Percentiles rank a stretch among this genome's conserved stretches.
phyloP scores from a whole-genome alignment of 2,888 invertebrate species.

The Drosophila birchii region DNA sequence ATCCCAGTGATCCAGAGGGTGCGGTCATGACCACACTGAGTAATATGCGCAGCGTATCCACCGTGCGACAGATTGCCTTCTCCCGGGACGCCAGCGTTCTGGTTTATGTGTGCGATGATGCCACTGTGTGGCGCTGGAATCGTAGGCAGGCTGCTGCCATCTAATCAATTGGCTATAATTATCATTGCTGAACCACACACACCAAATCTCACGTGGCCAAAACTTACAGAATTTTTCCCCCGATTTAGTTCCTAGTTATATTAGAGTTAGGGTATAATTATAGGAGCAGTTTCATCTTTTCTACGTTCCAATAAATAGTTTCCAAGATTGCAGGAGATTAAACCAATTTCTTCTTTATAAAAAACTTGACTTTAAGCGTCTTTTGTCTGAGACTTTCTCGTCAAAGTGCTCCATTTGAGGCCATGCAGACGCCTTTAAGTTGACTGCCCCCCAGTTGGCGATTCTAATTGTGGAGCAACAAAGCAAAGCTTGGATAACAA shows the following conservation, averaged over 20 bases:
- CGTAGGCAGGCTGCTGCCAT: slow-evolving; percentile 62
- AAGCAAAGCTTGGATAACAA: slow-evolving; percentile 54
- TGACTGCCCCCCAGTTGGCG: slow-evolving; percentile 30
- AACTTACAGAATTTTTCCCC: slow-evolving; percentile 48
- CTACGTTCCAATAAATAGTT: slow-evolving; percentile 12
- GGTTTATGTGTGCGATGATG: slow-evolving; percentile 98
- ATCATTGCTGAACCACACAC: slow-evolving; percentile 48
- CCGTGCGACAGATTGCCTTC: slow-evolving; percentile 96
- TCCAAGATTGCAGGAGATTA: neutral
- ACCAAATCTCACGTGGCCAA: slow-evolving; percentile 77
- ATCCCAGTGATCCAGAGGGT: slow-evolving; percentile 92
- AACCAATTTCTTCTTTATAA: neutral
- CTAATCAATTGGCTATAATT: slow-evolving; percentile 15
- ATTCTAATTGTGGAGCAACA: slow-evolving; percentile 51
- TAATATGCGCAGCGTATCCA: slow-evolving; percentile 94
- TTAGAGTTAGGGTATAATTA: slow-evolving; percentile 11
- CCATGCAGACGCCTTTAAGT: slow-evolving; percentile 22
- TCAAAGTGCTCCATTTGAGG: slow-evolving; percentile 29
- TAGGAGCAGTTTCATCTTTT: neutral
- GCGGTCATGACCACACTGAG: slow-evolving; percentile 91
- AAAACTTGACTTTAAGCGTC: neutral
- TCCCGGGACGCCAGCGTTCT: slow-evolving; percentile 94
- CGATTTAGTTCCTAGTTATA: slow-evolving; percentile 59
- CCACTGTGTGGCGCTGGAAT: slow-evolving; percentile 98
- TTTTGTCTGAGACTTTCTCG: slow-evolving; percentile 1